Base-by-base conservation (phyloP, 1,140 invertebrate genomes). In the Megalopta genalis region DNA sequence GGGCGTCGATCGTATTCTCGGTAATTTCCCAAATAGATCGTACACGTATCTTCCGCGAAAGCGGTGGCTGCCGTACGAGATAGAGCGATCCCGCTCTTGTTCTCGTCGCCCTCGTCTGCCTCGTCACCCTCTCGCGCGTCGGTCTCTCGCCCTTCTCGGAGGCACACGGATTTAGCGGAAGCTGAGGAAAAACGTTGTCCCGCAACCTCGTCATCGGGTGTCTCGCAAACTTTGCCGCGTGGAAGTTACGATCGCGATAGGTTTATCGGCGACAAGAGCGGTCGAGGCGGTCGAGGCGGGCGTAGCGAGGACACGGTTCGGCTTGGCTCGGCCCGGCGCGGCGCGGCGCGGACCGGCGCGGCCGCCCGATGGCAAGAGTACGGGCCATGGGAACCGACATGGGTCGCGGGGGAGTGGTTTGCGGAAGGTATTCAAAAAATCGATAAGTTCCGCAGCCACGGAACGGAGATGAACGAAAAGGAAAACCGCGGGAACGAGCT, bases 361-460 rank as follows among this genome's bases (percentile, higher is more conserved):
- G 32, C 42, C 10, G 14, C 42, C 42, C 42, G 42, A 46, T 46
- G 42, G 1, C 42, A 14, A 14, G 42, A 14, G 42, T 12, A 5
- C 16, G 63, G 39, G 8, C 39, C 3, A 32, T 32, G 32, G 32
- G 32, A 32, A 32, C 32, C 4, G 32, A 32, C 32, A 12, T 9
- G 37, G 64, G 39, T 12, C 39, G 10, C 16, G 59, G 32, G 9
- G 32, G 63, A 46, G 63, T 12, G 64, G 64, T 66, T 46, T n/a
- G 27, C 49, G 32, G 49, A 37, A n/a, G 18, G 23, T 39, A 68
- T 67, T 42, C 66, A 76, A 76, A 60, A 49, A 37, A 49, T 46
- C 49, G n/a, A 57, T 76, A 68, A 68, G 52, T 75, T 64, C 9
- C 52, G 18, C 39, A 12, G 9, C 12, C 42, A 23, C 10, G 23